A percentile compares a stretch with the other conserved stretches of the same genome.
phyloP scores from a whole-genome alignment of 2,797 vertebrate species.

The Falco rusticolus region DNA sequence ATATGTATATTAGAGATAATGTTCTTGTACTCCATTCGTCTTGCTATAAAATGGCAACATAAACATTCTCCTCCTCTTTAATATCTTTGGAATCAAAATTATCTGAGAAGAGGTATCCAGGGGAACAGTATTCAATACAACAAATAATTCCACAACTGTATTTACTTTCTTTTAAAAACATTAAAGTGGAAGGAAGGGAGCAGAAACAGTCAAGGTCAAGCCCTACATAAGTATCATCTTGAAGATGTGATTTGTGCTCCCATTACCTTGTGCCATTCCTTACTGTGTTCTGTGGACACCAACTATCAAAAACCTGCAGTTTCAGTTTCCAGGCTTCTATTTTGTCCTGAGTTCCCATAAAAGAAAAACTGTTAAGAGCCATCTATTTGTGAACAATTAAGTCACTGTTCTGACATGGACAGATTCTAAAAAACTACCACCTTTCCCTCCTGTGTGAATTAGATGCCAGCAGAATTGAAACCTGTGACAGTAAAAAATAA shows the following conservation, averaged over 20 bases:
- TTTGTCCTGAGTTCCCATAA: neutral
- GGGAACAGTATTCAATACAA: conserved; percentile 46
- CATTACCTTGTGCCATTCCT: neutral
- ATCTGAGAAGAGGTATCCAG: conserved; percentile 40
- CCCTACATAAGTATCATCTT: neutral
- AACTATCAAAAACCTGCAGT: neutral
- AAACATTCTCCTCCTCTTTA: conserved; percentile 61
- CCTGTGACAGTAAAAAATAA: neutral
- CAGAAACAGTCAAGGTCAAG: neutral
- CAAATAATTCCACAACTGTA: neutral
- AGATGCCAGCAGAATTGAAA: neutral
- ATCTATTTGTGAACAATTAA: neutral
- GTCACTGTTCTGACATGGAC: neutral
- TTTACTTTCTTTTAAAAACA: neutral
- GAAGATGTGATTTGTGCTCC: neutral
- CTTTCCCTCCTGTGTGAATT: rapidly evolving
- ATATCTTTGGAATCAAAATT: conserved; percentile 42
- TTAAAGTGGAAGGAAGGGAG: neutral
- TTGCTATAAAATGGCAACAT: conserved; percentile 47
- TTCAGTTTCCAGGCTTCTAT: neutral
- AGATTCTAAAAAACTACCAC: neutral
- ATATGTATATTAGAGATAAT: conserved; percentile 67
- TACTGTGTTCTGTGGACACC: rapidly evolving
- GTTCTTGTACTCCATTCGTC: conserved; percentile 40
- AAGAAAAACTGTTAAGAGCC: neutral